Percentiles rank a stretch among this genome's conserved stretches.
phyloP scores from a whole-genome alignment of 2,888 invertebrate genomes.

The Subacronicta megacephala region DNA sequence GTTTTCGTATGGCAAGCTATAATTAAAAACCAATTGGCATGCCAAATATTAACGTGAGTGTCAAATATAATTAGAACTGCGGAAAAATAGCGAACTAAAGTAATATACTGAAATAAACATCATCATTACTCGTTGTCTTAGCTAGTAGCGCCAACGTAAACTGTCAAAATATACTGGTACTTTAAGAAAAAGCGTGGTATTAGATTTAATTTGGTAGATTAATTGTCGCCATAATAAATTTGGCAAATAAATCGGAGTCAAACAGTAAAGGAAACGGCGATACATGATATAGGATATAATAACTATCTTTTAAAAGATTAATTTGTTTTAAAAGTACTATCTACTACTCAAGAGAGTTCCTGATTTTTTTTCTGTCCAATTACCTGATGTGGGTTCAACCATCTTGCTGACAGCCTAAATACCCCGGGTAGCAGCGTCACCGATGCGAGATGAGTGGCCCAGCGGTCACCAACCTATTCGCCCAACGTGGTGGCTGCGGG shows the following conservation, averaged over 20 bases:
- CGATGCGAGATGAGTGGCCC: slow-evolving; percentile 19
- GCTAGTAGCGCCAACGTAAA: slow-evolving; percentile 3
- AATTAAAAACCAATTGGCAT: slow-evolving; percentile 28
- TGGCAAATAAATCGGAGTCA: slow-evolving; percentile 18
- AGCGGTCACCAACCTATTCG: slow-evolving; percentile 40
- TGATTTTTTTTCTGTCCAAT: slow-evolving; percentile 21
- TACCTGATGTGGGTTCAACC: slow-evolving; percentile 30
- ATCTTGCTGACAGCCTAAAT: slow-evolving; percentile 26
- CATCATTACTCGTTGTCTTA: neutral
- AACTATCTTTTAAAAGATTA: slow-evolving; percentile 32
- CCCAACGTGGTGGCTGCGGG: slow-evolving; percentile 20
- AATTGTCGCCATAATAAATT: slow-evolving; percentile 35
- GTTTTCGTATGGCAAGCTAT: slow-evolving; percentile 5
- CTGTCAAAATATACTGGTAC: neutral
- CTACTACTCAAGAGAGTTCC: neutral
- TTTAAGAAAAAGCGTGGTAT: slow-evolving; percentile 18
- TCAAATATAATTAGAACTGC: neutral
- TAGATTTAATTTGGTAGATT: slow-evolving; percentile 48
- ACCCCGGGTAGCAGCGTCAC: slow-evolving; percentile 23
- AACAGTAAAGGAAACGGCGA: slow-evolving; percentile 22
- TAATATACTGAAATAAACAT: slow-evolving; percentile 9
- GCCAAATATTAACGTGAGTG: neutral
- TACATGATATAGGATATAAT: slow-evolving; percentile 16
- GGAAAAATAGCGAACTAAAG: slow-evolving; percentile 5
- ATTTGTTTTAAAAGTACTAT: too few relatives aligned